Base-by-base conservation (phyloP, 2,888 invertebrate genomes). In the Homarus gammarus region DNA sequence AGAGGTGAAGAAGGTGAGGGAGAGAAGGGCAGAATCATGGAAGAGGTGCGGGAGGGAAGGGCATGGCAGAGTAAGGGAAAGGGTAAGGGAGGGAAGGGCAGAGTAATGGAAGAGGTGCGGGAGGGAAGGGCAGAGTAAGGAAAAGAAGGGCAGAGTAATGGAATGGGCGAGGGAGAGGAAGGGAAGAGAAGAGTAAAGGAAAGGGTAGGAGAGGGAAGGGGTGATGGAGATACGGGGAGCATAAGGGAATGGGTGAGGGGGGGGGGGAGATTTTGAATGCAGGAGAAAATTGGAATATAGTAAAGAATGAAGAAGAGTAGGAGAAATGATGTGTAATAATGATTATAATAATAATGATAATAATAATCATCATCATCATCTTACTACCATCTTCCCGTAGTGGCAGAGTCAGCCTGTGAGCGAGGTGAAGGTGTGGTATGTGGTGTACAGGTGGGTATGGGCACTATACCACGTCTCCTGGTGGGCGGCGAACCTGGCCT, bases 401-500 rank as follows among this genome's bases (percentile, higher is more conserved):
- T 89, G 89, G 89, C 78, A 75, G 33, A 44, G 75, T 1, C 61
- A 84, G 2, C 72, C 72, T 2, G n/a, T 61, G 33, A 18, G 22
- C 44, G 51, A 70, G 38, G 70, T 89, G 56, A 27, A 68, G 38
- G 73, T 64, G 78, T 89, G 84, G 84, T 89, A 89, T 38, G 84
- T 79, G 72, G 56, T 77, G 49, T 89, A 83, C 72, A 75, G 89
- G 38, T 89, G 89, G 89, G 44, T 49, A 64, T 89, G 89, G 89
- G 78, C 89, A 78, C 40, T 89, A 38, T 89, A 89, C 61, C 89
- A 89, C 38, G 44, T 83, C 27, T 44, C 78, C n/a, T 89, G 89
- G 89, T 89, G 89, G 89, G 51, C 73, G 68, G 83, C 70, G 15
- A 78, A 51, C 56, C 18, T 89, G 31, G 83, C 73, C 27, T 18